Conservation (phyloP, 2,797 vertebrate genomes). For the Sitta carolinensis region DNA sequence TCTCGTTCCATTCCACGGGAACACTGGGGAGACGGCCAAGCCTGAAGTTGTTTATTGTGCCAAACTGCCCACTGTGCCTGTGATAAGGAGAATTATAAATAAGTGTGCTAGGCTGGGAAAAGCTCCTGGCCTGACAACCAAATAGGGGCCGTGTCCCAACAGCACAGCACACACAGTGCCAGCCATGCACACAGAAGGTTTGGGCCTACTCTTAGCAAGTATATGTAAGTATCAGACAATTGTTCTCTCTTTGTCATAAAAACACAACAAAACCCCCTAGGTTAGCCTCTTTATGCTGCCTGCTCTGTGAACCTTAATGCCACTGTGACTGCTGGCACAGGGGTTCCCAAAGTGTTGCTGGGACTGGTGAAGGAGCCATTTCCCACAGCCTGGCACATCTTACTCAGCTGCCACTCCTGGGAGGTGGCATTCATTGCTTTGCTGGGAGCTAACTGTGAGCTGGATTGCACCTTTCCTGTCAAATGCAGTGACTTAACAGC, state of each 20-base stretch:
- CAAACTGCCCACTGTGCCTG: conserved; percentile 98
- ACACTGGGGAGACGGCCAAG: conserved; percentile 95
- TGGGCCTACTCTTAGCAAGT: not conserved
- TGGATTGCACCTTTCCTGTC: no score
- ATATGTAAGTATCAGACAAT: not conserved
- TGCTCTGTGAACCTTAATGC: not conserved
- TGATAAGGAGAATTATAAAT: not conserved
- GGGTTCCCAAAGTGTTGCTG: fast-evolving
- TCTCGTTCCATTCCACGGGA: conserved; percentile 98
- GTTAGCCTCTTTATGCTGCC: not conserved
- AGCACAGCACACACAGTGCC: not conserved
- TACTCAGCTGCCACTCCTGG: not conserved
- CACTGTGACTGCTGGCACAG: not conserved
- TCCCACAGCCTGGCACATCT: not conserved
- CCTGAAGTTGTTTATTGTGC: conserved; percentile 98
- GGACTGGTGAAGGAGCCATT: not conserved
- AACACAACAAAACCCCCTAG: not conserved
- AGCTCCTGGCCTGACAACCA: not conserved
- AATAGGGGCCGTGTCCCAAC: fast-evolving
- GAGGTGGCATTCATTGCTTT: fast-evolving
- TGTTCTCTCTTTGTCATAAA: not conserved
- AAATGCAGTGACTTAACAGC: fast-evolving
- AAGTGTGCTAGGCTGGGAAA: not conserved
- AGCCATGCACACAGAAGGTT: not conserved
- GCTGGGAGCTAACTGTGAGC: not conserved